phyloP scores from a whole-genome alignment of 2,888 invertebrate genomes.

The Nemoura dubitans region DNA sequence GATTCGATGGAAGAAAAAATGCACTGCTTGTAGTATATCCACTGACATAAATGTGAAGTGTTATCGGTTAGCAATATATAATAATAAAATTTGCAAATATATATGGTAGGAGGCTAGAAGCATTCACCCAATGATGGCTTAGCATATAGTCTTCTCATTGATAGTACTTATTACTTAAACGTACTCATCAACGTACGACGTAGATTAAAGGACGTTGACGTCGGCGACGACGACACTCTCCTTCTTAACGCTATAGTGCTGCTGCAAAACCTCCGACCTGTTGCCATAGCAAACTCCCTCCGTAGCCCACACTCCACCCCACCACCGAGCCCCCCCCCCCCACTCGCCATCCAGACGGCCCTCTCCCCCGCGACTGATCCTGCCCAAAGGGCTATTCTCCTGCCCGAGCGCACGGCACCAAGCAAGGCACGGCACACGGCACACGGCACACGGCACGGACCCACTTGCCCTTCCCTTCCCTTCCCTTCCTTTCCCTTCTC shows the following conservation, averaged over 20 bases:
- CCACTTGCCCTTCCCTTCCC: conserved; percentile 25
- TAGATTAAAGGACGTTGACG: neutral
- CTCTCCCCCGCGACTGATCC: neutral
- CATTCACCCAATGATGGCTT: neutral
- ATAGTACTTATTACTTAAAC: neutral
- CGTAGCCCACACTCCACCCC: neutral
- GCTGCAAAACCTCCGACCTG: conserved; percentile 24
- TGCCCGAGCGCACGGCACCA: neutral
- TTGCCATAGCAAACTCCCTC: conserved; percentile 31
- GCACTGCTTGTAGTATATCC: too few species aligned
- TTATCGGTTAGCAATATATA: too few species aligned
- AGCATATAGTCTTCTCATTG: neutral
- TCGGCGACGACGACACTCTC: neutral
- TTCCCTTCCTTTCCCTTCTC: too few species aligned
- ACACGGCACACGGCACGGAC: neutral
- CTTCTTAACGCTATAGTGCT: neutral
- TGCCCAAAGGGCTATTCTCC: neutral
- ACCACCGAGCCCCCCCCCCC: neutral
- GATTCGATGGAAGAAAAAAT: too few species aligned
- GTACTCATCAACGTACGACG: neutral
- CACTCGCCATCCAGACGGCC: neutral
- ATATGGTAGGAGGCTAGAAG: too few species aligned
- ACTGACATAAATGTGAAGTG: too few species aligned
- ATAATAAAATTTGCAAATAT: too few species aligned
- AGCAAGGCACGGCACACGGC: neutral